Percentiles rank a stretch among this genome's conserved stretches.
Evolutionary conservation across 1,140 invertebrate genomes (phyloP).

Genomic region (Lasioglossum albipes): DNA sequence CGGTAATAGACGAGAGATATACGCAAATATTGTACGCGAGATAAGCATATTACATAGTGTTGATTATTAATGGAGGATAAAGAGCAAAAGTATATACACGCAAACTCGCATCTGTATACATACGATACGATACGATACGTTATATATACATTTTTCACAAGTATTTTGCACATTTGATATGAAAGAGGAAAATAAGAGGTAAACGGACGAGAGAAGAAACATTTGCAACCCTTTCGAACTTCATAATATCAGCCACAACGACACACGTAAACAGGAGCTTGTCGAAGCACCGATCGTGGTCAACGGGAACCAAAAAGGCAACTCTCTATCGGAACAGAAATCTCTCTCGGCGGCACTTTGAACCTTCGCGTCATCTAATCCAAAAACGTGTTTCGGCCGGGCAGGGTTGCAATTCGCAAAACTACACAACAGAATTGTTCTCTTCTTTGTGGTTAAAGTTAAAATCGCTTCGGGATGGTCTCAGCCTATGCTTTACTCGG

Average conservation of each 20-base stretch:
- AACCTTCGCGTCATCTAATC: not conserved
- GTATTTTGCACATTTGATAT: constrained; percentile 80
- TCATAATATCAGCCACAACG: constrained; percentile 54
- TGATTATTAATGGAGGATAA: constrained; percentile 68
- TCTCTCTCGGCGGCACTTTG: too few relatives aligned
- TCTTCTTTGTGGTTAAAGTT: constrained; percentile 53
- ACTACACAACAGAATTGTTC: constrained; percentile 37
- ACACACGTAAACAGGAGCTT: constrained; percentile 55
- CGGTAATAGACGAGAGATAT: constrained; percentile 71
- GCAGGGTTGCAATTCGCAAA: constrained; percentile 58
- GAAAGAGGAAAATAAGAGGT: constrained; percentile 59
- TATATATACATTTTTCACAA: constrained; percentile 77
- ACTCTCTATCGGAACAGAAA: too few relatives aligned
- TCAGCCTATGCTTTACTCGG: constrained; percentile 75
- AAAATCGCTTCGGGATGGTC: constrained; percentile 61
- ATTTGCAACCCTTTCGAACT: constrained; percentile 66
- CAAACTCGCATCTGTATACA: constrained; percentile 57
- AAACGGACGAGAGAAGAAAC: constrained; percentile 50
- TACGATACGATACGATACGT: constrained; percentile 51
- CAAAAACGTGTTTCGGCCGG: constrained; percentile 26
- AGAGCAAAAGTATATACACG: constrained; percentile 58
- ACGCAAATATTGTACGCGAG: constrained; percentile 49
- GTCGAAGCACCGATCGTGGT: constrained; percentile 53
- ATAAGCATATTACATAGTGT: constrained; percentile 74
- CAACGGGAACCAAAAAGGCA: too few relatives aligned